phyloP scores from a whole-genome alignment of 2,888 invertebrate species.

The Fragum whitleyi region DNA sequence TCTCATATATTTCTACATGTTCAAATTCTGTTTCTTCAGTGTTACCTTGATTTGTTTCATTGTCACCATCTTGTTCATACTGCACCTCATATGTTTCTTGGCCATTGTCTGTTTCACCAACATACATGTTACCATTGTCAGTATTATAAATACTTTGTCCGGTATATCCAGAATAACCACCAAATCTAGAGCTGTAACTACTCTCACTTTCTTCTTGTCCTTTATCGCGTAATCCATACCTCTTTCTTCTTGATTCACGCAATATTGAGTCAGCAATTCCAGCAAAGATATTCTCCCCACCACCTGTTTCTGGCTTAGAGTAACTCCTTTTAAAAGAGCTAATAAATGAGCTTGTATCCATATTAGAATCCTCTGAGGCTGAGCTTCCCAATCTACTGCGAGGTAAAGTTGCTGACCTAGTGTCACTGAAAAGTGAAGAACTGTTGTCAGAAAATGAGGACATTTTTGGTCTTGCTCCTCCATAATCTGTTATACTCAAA shows the following conservation, averaged over 20 bases:
- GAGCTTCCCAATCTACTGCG: conserved; percentile 18
- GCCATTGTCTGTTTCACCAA: not conserved
- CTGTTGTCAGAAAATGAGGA: conserved; percentile 11
- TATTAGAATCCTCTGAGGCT: not conserved
- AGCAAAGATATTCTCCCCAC: conserved; percentile 27
- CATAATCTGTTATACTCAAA: not conserved
- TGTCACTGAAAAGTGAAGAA: not conserved
- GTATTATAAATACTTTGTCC: not conserved
- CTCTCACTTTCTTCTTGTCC: not conserved
- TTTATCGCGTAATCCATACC: not conserved
- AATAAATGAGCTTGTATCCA: not conserved
- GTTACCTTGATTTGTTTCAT: not conserved
- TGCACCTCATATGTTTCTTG: conserved; percentile 17
- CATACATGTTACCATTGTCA: not conserved
- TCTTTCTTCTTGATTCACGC: not conserved
- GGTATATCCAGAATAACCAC: not conserved
- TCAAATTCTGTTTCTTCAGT: conserved; percentile 2
- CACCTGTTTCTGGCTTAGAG: conserved; percentile 35
- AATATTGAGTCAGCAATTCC: conserved; percentile 24
- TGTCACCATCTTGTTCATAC: conserved; percentile 2
- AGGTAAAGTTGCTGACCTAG: not conserved
- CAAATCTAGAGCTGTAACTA: not conserved
- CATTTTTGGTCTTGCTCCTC: conserved; percentile 58
- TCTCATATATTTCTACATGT: conserved; percentile 25
- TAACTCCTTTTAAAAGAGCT: conserved; percentile 36